Base-by-base conservation (phyloP, 2,888 invertebrate species). In the Pammene aurita region DNA sequence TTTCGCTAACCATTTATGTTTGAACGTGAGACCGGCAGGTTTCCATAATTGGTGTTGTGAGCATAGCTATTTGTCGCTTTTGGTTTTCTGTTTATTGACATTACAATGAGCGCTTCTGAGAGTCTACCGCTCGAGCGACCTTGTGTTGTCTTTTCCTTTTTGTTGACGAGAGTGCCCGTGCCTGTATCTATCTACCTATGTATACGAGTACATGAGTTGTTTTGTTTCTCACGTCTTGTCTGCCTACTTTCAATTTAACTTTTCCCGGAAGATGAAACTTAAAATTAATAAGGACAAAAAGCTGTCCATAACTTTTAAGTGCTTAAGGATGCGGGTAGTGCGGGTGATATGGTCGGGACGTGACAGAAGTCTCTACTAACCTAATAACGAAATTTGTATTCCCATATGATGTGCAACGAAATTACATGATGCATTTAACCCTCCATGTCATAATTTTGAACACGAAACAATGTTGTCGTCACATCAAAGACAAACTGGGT, bases 1-100 rank as follows among this genome's bases (percentile, higher is more conserved):
- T 84, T 83, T 81, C 78, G 77, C 81, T 78, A 70, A 69, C 71
- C 67, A 74, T 73, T 54, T 66, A 57, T 60, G 65, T 13, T 13
- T 41, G 61, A 57, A 71, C 70, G 71, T 73, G 68, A 67, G 69
- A 57, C 63, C 14, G 60, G 50, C 71, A 16, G 56, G 46, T 72
- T 71, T 69, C 64, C 60, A 62, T 16, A 61, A n/a, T 50, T 66
- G 62, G 52, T 61, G 35, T 67, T 63, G 42, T 52, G 18, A 48
- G 14, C 18, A 34, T 38, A 52, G 44, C 52, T 67, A 18, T 48
- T 66, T 65, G 60, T 54, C 46, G 60, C 52, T 67, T 72, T 57
- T 68, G 66, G 63, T 71, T 72, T 58, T 55, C 13, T 66, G 35
- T 55, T 60, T 66, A 58, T 63, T 71, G 72, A 69, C 65, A 72